These are phyloP conservation scores for Gryon sp. DNA, from an alignment of 1,140 invertebrate genomes.

Conservation along the genomic window DNA sequence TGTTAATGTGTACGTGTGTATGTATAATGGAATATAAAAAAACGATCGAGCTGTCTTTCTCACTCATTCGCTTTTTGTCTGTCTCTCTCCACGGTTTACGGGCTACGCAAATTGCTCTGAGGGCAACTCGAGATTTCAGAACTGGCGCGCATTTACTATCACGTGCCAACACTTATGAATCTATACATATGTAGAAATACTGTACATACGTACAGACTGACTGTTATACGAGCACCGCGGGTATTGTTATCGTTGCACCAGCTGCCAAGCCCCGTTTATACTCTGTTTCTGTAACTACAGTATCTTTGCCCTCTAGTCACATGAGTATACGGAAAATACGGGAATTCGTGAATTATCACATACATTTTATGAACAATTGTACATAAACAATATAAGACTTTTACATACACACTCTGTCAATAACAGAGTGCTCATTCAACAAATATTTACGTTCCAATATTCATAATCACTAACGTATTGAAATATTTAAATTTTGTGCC, in stretches of 20 bases:
- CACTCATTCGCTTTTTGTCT: too few relatives aligned
- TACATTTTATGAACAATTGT: constrained; percentile 53
- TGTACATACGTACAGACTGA: constrained; percentile 58
- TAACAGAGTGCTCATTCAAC: constrained; percentile 20
- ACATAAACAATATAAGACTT: constrained; percentile 35
- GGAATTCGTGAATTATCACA: constrained; percentile 43
- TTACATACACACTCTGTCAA: constrained; percentile 9
- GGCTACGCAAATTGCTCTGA: constrained; percentile 53
- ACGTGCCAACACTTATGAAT: constrained; percentile 62
- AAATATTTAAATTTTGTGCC: too few relatives aligned
- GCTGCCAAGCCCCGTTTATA: constrained; percentile 69
- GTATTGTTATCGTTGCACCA: constrained; percentile 73
- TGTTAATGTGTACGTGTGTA: constrained; percentile 44
- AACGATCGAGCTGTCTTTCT: constrained; percentile 51
- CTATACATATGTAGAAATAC: constrained; percentile 62
- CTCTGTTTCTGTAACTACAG: constrained; percentile 60
- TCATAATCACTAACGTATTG: background rate
- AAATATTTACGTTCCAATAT: background rate
- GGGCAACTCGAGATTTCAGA: constrained; percentile 70
- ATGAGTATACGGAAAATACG: constrained; percentile 50
- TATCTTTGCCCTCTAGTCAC: constrained; percentile 60
- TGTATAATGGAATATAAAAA: constrained; percentile 58
- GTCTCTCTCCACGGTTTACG: constrained; percentile 50
- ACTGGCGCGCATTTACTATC: constrained; percentile 56
- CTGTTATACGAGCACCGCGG: constrained; percentile 71